phyloP scores from a whole-genome alignment of 2,888 invertebrate genomes.

The Drosophila limbata region DNA sequence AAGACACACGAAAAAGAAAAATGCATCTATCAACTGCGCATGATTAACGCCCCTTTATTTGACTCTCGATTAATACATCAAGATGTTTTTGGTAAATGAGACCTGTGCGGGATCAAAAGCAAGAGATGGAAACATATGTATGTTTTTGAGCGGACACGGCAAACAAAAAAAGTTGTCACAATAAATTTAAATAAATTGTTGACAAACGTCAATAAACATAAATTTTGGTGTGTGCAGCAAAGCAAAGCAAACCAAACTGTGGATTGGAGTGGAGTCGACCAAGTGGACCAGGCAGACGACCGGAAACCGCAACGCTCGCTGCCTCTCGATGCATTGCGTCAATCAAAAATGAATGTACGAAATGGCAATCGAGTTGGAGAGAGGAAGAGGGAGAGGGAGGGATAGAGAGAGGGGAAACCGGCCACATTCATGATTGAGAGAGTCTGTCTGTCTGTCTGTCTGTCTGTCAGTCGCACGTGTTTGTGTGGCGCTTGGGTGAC shows the following conservation, averaged over 20 bases:
- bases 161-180: constrained; percentile 73
- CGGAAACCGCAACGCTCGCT: constrained; percentile 71
- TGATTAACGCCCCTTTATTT: constrained; percentile 62
- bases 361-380: constrained; percentile 34
- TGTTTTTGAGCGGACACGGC: constrained; percentile 19
- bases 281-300: constrained; percentile 50
- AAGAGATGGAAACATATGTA: constrained; percentile 16
- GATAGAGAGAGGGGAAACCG: constrained; percentile 13
- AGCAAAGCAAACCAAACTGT: constrained; percentile 54
- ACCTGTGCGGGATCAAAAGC: constrained; percentile 22
- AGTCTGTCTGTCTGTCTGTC: constrained; percentile 17
- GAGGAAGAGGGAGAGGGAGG: neutral
- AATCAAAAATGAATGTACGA: constrained; percentile 72
- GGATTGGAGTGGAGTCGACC: constrained; percentile 11
- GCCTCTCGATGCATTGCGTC: constrained; percentile 65
- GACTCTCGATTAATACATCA: constrained; percentile 69
- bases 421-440: neutral
- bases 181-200: constrained; percentile 82
- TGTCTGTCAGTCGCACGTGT: constrained; percentile 37
- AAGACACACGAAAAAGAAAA: neutral
- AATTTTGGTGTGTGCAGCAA: constrained; percentile 74
- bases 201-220: constrained; percentile 82
- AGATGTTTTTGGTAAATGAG: constrained; percentile 41
- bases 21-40: constrained; percentile 69
- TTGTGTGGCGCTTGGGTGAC: constrained; percentile 65